Conservation (phyloP, 2,888 invertebrate genomes). For the Mayetiola destructor region DNA sequence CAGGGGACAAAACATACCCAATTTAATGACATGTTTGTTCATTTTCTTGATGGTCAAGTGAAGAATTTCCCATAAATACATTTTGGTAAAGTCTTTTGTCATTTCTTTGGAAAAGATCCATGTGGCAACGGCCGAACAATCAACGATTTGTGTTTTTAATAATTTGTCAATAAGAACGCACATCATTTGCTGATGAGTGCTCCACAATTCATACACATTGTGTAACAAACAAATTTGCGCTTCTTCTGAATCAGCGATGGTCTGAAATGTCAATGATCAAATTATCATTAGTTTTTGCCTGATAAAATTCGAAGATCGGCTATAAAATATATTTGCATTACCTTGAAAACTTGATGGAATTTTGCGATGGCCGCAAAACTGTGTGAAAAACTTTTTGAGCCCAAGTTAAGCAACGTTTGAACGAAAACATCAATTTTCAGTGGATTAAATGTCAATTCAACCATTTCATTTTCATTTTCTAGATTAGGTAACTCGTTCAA, state of each 20-base stretch:
- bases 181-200: conserved; percentile 92
- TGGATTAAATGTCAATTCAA: conserved; percentile 68
- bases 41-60: conserved; percentile 92
- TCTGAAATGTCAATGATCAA: conserved; percentile 37
- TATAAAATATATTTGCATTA: conserved; percentile 27
- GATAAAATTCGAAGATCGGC: background rate
- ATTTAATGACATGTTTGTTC: conserved; percentile 83
- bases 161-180: conserved; percentile 91
- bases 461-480: conserved; percentile 47
- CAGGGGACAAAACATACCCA: conserved; percentile 50
- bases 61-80: conserved; percentile 92
- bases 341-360: conserved; percentile 83
- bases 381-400: conserved; percentile 94
- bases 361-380: conserved; percentile 98
- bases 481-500: conserved; percentile 75
- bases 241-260: conserved; percentile 83
- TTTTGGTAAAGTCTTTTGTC: conserved; percentile 79
- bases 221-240: conserved; percentile 87
- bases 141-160: conserved; percentile 92
- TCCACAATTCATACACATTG: conserved; percentile 92
- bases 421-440: conserved; percentile 93
- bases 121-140: conserved; percentile 91
- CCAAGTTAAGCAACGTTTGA: conserved; percentile 84
- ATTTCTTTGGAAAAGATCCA: conserved; percentile 96
- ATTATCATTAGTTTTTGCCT: background rate